Conservation (phyloP, 2,797 vertebrate genomes). For the Vultur gryphus region DNA sequence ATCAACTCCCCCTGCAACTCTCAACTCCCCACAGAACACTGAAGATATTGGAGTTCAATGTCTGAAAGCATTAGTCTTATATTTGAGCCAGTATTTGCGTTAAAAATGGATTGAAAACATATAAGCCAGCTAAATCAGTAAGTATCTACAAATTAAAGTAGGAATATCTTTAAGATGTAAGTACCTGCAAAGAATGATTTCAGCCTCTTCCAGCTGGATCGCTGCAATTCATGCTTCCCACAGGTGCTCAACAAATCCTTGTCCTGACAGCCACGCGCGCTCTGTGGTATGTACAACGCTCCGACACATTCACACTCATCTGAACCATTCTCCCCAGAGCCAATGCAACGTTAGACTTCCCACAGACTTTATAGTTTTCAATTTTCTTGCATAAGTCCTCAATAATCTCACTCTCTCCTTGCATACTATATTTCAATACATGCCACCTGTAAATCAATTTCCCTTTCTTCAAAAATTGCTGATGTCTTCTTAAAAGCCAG, state of each 20-base stretch:
- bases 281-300: not conserved
- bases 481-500: not conserved
- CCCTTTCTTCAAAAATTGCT: not conserved
- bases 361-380: not conserved
- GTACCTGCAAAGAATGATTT: not conserved
- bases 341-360: not conserved
- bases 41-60: no score
- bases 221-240: not conserved
- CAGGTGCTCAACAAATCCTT: not conserved
- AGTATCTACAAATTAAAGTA: not conserved
- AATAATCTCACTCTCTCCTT: not conserved
- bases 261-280: not conserved
- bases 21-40: not conserved
- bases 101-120: not conserved
- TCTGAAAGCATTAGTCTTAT: not conserved
- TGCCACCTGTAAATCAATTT: constrained; percentile 19
- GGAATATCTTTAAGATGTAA: not conserved
- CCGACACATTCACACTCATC: not conserved
- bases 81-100: not conserved
- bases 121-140: not conserved
- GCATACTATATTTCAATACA: not conserved
- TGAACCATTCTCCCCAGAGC: not conserved
- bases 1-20: not conserved
- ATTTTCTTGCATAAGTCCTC: not conserved
- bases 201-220: not conserved